phyloP scores from a whole-genome alignment of 2,113 vertebrate genomes.

The Ceyx margarethae region DNA sequence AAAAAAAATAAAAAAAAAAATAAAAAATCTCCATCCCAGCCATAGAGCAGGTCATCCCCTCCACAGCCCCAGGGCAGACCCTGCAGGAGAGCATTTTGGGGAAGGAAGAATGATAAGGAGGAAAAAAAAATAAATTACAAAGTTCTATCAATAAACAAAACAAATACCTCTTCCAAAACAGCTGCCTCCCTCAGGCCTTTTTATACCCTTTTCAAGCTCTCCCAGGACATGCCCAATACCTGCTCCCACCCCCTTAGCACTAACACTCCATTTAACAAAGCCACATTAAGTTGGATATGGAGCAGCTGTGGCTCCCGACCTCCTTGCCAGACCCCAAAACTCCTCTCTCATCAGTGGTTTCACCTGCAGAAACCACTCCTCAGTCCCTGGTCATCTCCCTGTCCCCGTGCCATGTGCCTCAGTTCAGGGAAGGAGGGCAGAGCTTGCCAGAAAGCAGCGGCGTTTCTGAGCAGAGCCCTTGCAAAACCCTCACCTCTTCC shows the following conservation, averaged over 20 bases:
- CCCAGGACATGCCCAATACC: accelerated
- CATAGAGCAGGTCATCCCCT: background rate
- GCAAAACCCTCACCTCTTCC: background rate
- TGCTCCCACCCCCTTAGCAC: background rate
- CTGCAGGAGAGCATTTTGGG: background rate
- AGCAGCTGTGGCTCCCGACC: background rate
- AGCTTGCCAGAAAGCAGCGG: background rate
- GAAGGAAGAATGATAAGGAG: background rate
- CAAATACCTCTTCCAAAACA: background rate
- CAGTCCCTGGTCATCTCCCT: background rate
- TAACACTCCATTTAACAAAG: background rate
- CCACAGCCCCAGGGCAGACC: background rate
- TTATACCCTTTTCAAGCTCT: accelerated
- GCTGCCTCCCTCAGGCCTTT: accelerated
- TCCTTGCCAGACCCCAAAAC: background rate
- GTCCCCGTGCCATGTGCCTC: accelerated
- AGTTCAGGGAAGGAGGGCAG: background rate
- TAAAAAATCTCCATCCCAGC: background rate
- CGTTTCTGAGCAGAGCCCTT: conserved; percentile 45
- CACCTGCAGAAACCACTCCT: background rate
- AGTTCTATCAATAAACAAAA: accelerated
- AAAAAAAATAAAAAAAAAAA: background rate
- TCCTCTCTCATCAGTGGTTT: background rate
- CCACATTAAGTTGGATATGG: background rate
- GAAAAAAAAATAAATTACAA: background rate